Percentiles rank a stretch among this genome's conserved stretches.
Evolutionary conservation across 1,140 invertebrate genomes (phyloP).

Genomic region (Sarcophaga bullata): DNA sequence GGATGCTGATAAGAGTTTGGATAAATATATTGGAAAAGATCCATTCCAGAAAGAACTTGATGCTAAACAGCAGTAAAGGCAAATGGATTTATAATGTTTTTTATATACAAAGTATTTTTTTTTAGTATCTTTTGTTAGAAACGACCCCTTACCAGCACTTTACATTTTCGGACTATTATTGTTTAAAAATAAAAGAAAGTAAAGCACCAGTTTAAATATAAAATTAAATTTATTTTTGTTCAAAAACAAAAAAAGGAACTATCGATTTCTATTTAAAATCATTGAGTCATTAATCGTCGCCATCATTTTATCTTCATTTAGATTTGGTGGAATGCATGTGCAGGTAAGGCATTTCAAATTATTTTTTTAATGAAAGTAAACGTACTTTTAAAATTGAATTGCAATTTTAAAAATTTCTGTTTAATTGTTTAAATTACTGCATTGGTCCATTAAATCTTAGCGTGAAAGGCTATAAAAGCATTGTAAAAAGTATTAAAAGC

Average conservation of each 20-base stretch:
- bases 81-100: not conserved
- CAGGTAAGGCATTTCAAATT: not conserved
- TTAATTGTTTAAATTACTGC: no score
- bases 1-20: conserved; percentile 80
- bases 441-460: no score
- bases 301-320: not conserved
- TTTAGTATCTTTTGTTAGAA: not conserved
- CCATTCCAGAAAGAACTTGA: conserved; percentile 57
- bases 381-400: no score
- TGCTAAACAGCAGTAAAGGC: not conserved
- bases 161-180: not conserved
- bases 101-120: not conserved
- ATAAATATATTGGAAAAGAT: conserved; percentile 75
- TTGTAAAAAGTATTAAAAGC: no score
- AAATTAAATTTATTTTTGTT: not conserved
- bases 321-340: not conserved
- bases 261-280: no score
- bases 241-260: no score
- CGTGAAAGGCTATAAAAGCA: no score
- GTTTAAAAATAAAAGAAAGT: not conserved
- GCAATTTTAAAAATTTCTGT: no score
- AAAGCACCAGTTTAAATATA: not conserved
- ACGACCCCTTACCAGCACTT: not conserved
- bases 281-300: not conserved
- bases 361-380: no score